Evolutionary conservation across 2,797 vertebrate species (phyloP).

Genomic region (Rhabdomys pumilio): DNA sequence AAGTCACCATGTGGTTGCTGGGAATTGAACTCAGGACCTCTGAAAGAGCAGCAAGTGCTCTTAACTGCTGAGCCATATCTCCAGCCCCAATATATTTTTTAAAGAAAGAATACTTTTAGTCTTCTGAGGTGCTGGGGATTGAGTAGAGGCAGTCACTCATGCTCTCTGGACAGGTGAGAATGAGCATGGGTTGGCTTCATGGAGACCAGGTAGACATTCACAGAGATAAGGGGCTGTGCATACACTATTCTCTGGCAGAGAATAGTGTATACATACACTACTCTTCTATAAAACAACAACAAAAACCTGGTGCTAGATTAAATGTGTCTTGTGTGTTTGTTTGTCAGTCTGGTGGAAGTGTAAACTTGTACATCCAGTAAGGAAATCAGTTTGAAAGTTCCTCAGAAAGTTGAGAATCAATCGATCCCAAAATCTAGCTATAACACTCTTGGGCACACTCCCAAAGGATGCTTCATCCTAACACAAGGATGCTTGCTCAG

Average conservation of each 20-base stretch:
- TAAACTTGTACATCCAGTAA: not conserved
- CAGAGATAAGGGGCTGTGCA: not conserved
- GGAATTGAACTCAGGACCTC: too few relatives aligned
- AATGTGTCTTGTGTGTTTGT: not conserved
- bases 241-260: not conserved
- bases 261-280: too few relatives aligned
- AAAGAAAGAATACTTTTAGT: not conserved
- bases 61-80: too few relatives aligned
- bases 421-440: not conserved
- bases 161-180: not conserved
- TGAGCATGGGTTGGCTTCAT: not conserved
- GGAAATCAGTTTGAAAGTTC: too few relatives aligned
- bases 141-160: not conserved
- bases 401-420: not conserved
- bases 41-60: too few relatives aligned
- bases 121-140: not conserved
- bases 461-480: not conserved
- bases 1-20: not conserved
- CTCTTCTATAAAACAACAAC: not conserved
- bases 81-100: not conserved
- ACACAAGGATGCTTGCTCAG: not conserved
- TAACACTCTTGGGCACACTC: not conserved
- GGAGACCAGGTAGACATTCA: not conserved
- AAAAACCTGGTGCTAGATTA: not conserved
- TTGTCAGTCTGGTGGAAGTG: not conserved